Evolutionary conservation across 2,797 vertebrate species (phyloP).

Genomic region (Hapalemur alaotrensis): DNA sequence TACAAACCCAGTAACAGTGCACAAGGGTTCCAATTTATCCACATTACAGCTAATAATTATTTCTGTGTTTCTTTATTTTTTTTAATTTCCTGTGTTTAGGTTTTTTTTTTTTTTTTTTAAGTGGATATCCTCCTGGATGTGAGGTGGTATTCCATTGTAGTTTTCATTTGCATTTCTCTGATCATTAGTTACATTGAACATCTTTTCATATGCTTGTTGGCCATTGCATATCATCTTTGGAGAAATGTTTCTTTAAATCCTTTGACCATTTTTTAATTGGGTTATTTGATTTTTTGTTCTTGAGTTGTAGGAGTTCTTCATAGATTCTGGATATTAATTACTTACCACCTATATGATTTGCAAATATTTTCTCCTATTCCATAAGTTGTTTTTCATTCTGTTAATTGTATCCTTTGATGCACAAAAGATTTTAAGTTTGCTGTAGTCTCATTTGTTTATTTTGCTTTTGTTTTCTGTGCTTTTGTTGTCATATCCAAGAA

Average conservation of each 20-base stretch:
- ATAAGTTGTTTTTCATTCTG: not conserved
- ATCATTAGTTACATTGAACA: not conserved
- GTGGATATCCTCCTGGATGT: not conserved
- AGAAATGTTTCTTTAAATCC: not conserved
- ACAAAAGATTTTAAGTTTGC: not conserved
- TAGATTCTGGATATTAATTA: not conserved
- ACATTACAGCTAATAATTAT: not conserved
- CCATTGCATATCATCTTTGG: not conserved
- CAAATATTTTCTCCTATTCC: not conserved
- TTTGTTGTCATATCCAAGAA: not conserved
- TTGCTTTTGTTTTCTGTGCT: not conserved
- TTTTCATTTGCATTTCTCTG: not conserved
- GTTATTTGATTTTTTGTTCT: not conserved
- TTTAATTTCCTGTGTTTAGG: not conserved
- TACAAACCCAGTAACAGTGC: not conserved
- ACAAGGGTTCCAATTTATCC: not conserved
- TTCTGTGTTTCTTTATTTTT: not conserved
- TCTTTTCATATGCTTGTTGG: not conserved
- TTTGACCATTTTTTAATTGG: not conserved
- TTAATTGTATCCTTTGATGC: not conserved
- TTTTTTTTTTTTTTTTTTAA: not conserved
- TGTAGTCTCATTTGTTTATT: not conserved
- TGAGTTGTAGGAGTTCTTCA: not conserved
- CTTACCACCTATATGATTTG: not conserved
- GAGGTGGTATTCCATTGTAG: not conserved